These are phyloP conservation scores for Grus americana DNA, from an alignment of 2,113 vertebrate genomes.

Conservation along the genomic window DNA sequence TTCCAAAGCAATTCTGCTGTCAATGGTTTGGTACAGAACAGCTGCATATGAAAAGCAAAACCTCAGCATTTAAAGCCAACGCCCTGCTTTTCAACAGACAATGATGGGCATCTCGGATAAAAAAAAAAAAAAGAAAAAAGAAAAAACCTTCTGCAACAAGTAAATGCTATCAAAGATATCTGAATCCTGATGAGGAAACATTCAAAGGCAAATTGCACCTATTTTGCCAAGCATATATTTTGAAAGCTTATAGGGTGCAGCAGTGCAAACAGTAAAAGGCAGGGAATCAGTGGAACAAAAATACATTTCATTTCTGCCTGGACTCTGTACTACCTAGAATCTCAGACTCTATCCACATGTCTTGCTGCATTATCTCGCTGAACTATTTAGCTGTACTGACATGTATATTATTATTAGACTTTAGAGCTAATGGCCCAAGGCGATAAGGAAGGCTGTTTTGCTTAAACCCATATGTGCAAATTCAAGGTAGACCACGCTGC, in stretches of 20 bases:
- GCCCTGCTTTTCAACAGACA: conserved; percentile 56
- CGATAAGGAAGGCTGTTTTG: conserved; percentile 20
- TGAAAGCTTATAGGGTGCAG: background rate
- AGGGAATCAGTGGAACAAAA: background rate
- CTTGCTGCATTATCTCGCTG: conserved; percentile 22
- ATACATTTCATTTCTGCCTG: background rate
- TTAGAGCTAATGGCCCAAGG: conserved; percentile 32
- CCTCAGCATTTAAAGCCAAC: conserved; percentile 62
- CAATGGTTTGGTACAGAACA: conserved; percentile 58
- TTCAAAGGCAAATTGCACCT: background rate
- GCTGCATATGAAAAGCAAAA: conserved; percentile 64
- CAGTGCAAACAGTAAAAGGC: background rate
- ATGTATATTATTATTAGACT: conserved; percentile 33
- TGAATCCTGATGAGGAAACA: background rate
- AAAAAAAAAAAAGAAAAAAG: background rate
- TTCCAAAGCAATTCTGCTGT: conserved; percentile 61
- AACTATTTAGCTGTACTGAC: conserved; percentile 41
- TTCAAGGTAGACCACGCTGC: conserved; percentile 17
- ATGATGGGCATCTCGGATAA: conserved; percentile 39
- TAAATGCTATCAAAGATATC: conserved; percentile 1
- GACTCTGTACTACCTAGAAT: background rate
- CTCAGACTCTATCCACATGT: background rate
- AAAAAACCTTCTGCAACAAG: conserved; percentile 17
- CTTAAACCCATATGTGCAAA: background rate
- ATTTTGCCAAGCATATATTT: background rate